A percentile compares a stretch with the other conserved stretches of the same genome.
Conservation (phyloP, 1,140 invertebrate species). For the Calephelis virginiensis region DNA sequence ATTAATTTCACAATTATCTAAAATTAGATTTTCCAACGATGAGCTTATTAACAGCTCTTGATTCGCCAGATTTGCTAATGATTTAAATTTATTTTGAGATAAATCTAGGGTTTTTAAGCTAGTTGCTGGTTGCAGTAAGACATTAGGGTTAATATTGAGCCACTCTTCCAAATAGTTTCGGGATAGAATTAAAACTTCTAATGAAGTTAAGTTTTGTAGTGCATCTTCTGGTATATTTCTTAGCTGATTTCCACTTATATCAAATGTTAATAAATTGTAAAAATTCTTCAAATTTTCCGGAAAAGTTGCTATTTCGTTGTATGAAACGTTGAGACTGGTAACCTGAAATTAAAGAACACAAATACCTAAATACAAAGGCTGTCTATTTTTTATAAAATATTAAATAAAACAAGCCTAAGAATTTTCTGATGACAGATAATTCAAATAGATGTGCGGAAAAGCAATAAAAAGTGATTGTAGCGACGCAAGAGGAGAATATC, state of each 20-base stretch:
- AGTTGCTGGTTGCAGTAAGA: conserved; percentile 59
- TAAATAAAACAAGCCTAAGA: too few relatives aligned
- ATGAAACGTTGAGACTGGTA: conserved; percentile 79
- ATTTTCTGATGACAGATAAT: too few relatives aligned
- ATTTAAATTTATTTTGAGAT: conserved; percentile 71
- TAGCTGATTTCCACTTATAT: conserved; percentile 79
- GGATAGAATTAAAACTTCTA: conserved; percentile 77
- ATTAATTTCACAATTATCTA: conserved; percentile 77
- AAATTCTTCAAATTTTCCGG: conserved; percentile 60
- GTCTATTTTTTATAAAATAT: too few relatives aligned
- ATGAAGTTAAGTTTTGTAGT: conserved; percentile 71
- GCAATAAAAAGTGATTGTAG: too few relatives aligned
- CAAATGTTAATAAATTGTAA: conserved; percentile 74
- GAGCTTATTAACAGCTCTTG: conserved; percentile 74
- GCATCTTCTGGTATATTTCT: conserved; percentile 57
- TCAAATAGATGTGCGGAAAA: too few relatives aligned
- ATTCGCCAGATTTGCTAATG: conserved; percentile 69
- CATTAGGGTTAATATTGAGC: conserved; percentile 75
- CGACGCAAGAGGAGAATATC: too few relatives aligned
- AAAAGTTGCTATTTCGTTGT: conserved; percentile 80
- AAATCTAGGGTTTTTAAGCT: conserved; percentile 75
- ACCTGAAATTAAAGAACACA: conserved; percentile 57
- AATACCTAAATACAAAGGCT: too few relatives aligned
- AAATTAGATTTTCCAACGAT: conserved; percentile 71
- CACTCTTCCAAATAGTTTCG: conserved; percentile 78